Evolutionary conservation across 2,113 vertebrate species (phyloP).

Genomic region (Lasiurus borealis): DNA sequence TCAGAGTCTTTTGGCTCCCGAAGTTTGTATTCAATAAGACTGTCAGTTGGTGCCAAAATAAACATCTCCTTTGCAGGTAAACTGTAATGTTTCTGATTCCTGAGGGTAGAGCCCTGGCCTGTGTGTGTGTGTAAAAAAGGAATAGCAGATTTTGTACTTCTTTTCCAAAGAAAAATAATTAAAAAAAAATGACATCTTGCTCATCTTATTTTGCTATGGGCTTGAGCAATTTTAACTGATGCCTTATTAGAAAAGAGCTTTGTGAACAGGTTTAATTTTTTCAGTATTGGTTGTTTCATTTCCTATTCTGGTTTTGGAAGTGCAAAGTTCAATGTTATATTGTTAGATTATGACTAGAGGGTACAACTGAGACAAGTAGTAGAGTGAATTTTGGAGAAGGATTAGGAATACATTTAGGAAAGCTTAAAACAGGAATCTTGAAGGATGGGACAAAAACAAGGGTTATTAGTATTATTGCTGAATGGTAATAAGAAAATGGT

Average conservation of each 20-base stretch:
- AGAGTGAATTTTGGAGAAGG: constrained; percentile 34
- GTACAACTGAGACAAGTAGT: constrained; percentile 15
- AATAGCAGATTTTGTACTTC: constrained; percentile 12
- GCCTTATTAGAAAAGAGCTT: constrained; percentile 35
- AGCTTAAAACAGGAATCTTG: constrained; percentile 48
- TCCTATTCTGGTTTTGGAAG: constrained; percentile 43
- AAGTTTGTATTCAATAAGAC: constrained; percentile 51
- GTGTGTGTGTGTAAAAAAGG: neutral
- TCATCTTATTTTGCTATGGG: constrained; percentile 16
- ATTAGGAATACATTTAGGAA: constrained; percentile 39
- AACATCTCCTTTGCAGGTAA: constrained; percentile 44
- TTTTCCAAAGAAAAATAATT: constrained; percentile 49
- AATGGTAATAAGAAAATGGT: neutral
- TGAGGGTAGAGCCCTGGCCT: neutral
- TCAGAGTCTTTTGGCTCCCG: constrained; percentile 1
- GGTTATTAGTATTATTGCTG: neutral
- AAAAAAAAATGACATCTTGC: neutral
- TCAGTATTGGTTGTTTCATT: constrained; percentile 5
- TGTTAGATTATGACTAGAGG: constrained; percentile 22
- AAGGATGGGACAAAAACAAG: constrained; percentile 45
- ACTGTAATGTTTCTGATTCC: constrained; percentile 14
- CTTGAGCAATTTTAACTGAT: constrained; percentile 24
- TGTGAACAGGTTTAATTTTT: constrained; percentile 37
- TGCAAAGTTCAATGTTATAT: neutral
- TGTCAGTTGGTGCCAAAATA: constrained; percentile 28